Conservation (phyloP, 2,888 invertebrate species). For the Euplagia quadripunctaria region DNA sequence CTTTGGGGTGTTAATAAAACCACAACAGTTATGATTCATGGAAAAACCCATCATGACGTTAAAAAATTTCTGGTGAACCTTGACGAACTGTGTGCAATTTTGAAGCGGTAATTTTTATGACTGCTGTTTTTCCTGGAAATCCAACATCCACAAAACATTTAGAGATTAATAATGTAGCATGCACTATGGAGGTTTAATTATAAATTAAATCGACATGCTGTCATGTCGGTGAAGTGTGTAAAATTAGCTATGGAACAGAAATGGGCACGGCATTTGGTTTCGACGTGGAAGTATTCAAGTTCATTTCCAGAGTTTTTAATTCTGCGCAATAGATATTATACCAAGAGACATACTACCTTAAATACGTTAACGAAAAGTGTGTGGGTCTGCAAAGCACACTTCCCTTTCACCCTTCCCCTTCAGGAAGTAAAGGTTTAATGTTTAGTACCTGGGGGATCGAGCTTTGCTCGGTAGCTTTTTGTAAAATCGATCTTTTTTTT, state of each 20-base stretch:
- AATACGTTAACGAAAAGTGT: too few relatives aligned
- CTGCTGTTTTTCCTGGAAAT: constrained; percentile 44
- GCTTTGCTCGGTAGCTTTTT: too few relatives aligned
- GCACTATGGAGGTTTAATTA: not conserved
- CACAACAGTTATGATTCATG: constrained; percentile 7
- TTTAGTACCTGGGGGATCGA: too few relatives aligned
- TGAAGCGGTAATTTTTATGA: constrained; percentile 8
- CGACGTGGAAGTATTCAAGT: not conserved
- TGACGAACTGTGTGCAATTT: constrained; percentile 7
- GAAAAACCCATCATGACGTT: constrained; percentile 4
- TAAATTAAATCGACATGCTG: not conserved
- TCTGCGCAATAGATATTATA: not conserved
- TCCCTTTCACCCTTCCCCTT: not conserved
- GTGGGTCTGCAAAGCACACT: too few relatives aligned
- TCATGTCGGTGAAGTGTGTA: not conserved
- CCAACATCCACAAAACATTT: not conserved
- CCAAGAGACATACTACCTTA: too few relatives aligned
- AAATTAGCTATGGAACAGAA: not conserved
- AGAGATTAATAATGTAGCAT: not conserved
- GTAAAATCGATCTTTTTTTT: too few relatives aligned
- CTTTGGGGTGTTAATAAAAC: constrained; percentile 1
- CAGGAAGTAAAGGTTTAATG: not conserved
- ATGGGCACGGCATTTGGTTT: too few relatives aligned
- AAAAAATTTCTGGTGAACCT: not conserved
- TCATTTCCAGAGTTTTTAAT: not conserved